These are phyloP conservation scores for Sebastes umbrosus DNA, from an alignment of 2,797 vertebrate genomes.

Conservation along the genomic window DNA sequence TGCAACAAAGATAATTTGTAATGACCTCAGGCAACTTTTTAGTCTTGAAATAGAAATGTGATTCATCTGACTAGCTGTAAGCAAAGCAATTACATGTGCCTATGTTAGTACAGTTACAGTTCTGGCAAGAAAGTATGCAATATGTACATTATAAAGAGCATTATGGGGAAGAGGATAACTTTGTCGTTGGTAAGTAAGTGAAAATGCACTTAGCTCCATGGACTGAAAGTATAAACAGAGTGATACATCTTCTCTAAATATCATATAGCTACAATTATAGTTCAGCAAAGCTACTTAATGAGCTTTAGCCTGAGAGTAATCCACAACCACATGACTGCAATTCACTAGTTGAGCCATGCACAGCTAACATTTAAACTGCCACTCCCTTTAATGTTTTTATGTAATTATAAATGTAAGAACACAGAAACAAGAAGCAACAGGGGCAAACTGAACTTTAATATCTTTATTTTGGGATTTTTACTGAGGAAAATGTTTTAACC, in stretches of 20 bases:
- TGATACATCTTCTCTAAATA: not conserved
- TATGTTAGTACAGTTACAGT: not conserved
- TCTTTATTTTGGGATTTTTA: not conserved
- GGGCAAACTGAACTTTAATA: not conserved
- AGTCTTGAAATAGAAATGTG: not conserved
- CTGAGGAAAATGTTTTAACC: not conserved
- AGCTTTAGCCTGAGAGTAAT: not conserved
- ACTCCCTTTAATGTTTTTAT: not conserved
- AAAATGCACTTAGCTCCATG: not conserved
- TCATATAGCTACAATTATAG: not conserved
- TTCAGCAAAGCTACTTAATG: not conserved
- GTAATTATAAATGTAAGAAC: not conserved
- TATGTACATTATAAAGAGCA: not conserved
- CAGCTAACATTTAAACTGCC: not conserved
- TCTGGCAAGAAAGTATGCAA: constrained; percentile 1
- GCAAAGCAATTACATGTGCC: constrained; percentile 5
- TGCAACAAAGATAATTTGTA: not conserved
- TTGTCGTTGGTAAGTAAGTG: not conserved
- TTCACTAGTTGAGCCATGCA: not conserved
- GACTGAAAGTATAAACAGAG: not conserved
- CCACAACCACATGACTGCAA: not conserved
- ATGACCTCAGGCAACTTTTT: not conserved
- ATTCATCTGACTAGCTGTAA: not conserved
- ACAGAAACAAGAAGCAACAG: constrained; percentile 12
- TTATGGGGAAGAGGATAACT: not conserved